Conservation (phyloP, 1,140 invertebrate genomes). For the Manduca sexta region DNA sequence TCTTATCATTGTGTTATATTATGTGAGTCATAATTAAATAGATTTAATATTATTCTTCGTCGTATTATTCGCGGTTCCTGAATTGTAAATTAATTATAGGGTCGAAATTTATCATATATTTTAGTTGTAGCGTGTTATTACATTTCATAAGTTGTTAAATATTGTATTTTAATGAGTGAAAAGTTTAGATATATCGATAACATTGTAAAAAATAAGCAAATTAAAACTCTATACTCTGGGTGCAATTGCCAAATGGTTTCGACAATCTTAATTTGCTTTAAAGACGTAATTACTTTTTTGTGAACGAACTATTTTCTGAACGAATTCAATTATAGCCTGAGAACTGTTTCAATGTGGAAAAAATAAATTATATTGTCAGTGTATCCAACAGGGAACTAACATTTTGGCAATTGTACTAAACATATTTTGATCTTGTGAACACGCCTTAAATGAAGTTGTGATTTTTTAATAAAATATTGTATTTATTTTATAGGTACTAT, state of each 20-base stretch:
- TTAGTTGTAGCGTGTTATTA: constrained; percentile 18
- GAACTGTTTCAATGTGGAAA: not conserved
- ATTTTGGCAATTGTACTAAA: not conserved
- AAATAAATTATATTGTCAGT: not conserved
- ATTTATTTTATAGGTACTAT: constrained; percentile 50
- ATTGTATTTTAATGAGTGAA: constrained; percentile 6
- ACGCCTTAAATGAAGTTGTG: constrained; percentile 49
- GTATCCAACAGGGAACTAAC: not conserved
- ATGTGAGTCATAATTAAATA: not conserved
- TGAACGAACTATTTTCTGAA: no score
- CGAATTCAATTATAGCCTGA: no score
- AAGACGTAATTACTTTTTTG: no score
- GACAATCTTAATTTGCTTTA: not conserved
- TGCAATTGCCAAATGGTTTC: not conserved
- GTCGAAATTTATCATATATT: constrained; percentile 10
- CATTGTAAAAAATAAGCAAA: no score
- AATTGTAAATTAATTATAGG: constrained; percentile 7
- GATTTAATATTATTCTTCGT: constrained; percentile 20
- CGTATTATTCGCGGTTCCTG: constrained; percentile 25
- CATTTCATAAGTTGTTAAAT: constrained; percentile 21
- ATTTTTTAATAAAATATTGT: constrained; percentile 39
- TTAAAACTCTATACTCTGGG: no score
- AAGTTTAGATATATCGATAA: not conserved
- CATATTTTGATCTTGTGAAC: constrained; percentile 6
- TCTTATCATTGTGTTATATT: constrained; percentile 30